Evolutionary conservation across 2,113 vertebrate genomes (phyloP).

Genomic region (Gobio gobio): DNA sequence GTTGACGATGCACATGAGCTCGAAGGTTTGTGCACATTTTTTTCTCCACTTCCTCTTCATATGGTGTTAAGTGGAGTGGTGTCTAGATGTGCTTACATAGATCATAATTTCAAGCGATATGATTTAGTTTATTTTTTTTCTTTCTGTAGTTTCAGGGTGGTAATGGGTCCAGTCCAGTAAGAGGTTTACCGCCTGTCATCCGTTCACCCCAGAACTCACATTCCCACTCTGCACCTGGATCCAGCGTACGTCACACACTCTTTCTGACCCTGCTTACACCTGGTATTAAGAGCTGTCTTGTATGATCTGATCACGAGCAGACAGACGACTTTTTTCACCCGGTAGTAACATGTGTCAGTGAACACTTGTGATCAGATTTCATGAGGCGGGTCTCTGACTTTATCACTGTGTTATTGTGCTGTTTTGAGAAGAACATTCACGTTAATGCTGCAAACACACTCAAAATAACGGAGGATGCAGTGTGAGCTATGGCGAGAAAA

Average conservation of each 20-base stretch:
- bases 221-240: conserved; percentile 93
- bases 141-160: conserved; percentile 90
- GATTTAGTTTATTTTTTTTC: not conserved
- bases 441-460: not conserved
- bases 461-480: not conserved
- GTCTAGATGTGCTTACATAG: not conserved
- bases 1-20: no score
- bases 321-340: not conserved
- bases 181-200: conserved; percentile 89
- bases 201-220: conserved; percentile 97
- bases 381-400: not conserved
- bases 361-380: not conserved
- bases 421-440: not conserved
- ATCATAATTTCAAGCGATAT: not conserved
- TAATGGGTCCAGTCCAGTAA: conserved; percentile 96
- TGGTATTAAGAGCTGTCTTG: not conserved
- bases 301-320: not conserved
- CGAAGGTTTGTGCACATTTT: no score
- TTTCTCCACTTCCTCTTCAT: not conserved
- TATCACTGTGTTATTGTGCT: not conserved
- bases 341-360: not conserved
- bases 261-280: not conserved
- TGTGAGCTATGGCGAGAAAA: not conserved
- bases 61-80: conserved; percentile 3
- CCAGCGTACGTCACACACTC: conserved; percentile 81